These are phyloP conservation scores for Chaenocephalus aceratus DNA, from an alignment of 2,113 vertebrate species.

Conservation along the genomic window DNA sequence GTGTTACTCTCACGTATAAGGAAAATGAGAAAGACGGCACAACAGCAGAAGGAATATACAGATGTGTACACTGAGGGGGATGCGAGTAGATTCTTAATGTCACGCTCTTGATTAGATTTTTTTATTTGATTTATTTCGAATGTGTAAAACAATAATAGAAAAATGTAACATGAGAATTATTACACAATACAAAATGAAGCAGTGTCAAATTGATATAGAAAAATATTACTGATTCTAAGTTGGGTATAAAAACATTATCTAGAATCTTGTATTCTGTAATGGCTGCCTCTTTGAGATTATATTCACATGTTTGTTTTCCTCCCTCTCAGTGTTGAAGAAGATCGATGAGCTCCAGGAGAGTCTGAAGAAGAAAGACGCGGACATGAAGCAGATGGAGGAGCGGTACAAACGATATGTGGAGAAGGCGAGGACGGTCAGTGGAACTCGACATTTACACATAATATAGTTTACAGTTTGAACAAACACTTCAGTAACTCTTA, in stretches of 20 bases:
- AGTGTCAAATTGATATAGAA: too few relatives aligned
- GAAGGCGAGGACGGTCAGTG: conserved; percentile 86
- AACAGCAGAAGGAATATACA: too few relatives aligned
- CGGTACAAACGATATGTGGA: conserved; percentile 90
- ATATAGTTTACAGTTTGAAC: conserved; percentile 55
- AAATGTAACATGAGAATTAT: too few relatives aligned
- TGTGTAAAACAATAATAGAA: too few relatives aligned
- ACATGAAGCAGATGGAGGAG: conserved; percentile 92
- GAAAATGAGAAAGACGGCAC: too few relatives aligned
- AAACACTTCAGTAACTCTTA: conserved; percentile 15
- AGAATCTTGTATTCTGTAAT: not conserved
- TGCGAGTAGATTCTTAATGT: conserved; percentile 4
- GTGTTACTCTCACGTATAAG: too few relatives aligned
- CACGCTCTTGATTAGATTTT: too few relatives aligned
- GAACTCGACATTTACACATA: not conserved
- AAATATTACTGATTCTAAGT: too few relatives aligned
- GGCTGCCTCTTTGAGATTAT: not conserved
- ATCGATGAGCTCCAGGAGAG: conserved; percentile 90
- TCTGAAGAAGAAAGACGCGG: conserved; percentile 90
- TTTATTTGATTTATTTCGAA: too few relatives aligned
- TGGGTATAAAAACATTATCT: too few relatives aligned
- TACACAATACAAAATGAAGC: too few relatives aligned
- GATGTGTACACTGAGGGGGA: too few relatives aligned
- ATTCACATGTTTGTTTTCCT: not conserved
- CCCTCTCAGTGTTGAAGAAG: conserved; percentile 81